Base-by-base conservation (phyloP, 2,888 invertebrate species). In the Chymomyza procnemis region DNA sequence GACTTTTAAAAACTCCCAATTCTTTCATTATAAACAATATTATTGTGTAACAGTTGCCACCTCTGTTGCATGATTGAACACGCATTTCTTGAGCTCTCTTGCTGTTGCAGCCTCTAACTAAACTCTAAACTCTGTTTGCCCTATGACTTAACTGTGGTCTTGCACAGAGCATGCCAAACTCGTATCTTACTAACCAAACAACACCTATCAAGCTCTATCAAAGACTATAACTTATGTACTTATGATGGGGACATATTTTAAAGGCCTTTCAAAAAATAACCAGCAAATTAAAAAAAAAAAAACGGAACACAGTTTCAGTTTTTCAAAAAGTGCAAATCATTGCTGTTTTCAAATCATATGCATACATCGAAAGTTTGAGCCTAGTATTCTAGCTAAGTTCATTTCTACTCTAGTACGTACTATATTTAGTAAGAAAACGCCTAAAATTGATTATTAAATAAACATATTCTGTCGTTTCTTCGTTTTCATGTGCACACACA, bases 241-340 rank as follows among this genome's bases (percentile, higher is more conserved):
- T 67, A 66, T 85, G 86, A 84, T 75, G 84, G 87, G 87, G 84
- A 84, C 85, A 88, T 87, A 85, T 85, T 86, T 87, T 85, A 85
- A 68, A 79, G 75, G 76, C 34, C 34, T 41, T 41, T 41, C 34
- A 41, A 41, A 12, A 22, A 41, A 41, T 41, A 64, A 50, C 61
- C 50, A 59, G 54, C 47, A 67, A 66, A 34, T 56, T 64, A 62
- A 41, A 47, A 62, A 62, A 56, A 12, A 26, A 62, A 41, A 47
- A 62, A 62, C 52, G 14, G 21, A 65, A 60, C 71, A 64, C 64
- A 64, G 47, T 26, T 64, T 48, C 60, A 41, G 54, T 54, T 65
- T 57, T 57, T 66, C 67, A 71, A 64, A 73, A 56, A 48, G 34
- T 58, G 21, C 26, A 47, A 47, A 56, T 22, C 52, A 70, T 80